Evolutionary conservation across 2,797 vertebrate genomes (phyloP).

Genomic region (Acomys russatus): DNA sequence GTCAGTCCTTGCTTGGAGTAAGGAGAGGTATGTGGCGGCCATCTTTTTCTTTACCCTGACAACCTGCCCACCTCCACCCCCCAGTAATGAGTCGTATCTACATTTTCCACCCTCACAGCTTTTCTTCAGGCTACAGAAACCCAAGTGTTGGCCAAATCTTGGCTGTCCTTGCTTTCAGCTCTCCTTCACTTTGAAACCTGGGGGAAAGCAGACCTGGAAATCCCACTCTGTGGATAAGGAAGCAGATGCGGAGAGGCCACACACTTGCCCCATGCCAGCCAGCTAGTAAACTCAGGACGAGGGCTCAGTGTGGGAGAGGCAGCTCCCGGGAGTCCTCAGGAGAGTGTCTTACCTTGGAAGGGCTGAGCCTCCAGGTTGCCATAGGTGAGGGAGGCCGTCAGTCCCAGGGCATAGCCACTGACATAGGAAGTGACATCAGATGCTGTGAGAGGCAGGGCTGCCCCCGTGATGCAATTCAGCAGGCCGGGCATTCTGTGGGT

Average conservation of each 20-base stretch:
- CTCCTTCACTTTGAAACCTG: background rate
- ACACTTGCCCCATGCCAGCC: background rate
- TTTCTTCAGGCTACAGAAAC: background rate
- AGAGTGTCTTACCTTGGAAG: conserved; percentile 92
- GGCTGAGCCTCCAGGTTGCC: conserved; percentile 95
- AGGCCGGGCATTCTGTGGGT: conserved; percentile 94
- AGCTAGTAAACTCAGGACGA: no score
- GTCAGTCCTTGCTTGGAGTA: background rate
- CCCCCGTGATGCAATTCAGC: conserved; percentile 91
- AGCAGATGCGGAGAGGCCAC: background rate
- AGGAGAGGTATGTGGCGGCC: background rate
- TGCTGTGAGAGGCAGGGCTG: conserved; percentile 92
- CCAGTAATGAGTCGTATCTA: fast-evolving
- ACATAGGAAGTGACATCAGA: conserved; percentile 96
- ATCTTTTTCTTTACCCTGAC: fast-evolving
- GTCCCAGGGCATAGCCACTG: conserved; percentile 95
- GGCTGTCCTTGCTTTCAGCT: no score
- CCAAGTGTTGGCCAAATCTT: background rate
- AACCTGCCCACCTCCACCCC: no score
- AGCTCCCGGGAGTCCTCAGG: fast-evolving
- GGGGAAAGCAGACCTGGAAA: no score
- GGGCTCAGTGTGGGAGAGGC: fast-evolving
- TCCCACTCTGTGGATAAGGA: background rate
- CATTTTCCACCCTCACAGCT: fast-evolving
- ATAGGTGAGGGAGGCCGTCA: conserved; percentile 97